These are phyloP conservation scores for Crematogaster levior DNA, from an alignment of 2,888 invertebrate genomes.

Conservation along the genomic window DNA sequence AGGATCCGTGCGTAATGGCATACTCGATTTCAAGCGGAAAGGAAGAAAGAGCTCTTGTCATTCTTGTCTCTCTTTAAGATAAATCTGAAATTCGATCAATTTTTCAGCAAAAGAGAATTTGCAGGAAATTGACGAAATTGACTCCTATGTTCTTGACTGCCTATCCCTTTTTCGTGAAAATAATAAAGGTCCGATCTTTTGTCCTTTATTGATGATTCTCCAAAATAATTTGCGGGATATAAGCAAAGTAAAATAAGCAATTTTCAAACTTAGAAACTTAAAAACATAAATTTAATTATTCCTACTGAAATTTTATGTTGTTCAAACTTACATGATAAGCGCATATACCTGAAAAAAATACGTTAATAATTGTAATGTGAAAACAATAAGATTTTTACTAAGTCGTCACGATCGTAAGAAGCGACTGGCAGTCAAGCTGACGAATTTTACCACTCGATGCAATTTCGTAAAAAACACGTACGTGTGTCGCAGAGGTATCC, in stretches of 20 bases:
- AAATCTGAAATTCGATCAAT: conserved; percentile 13
- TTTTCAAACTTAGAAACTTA: no score
- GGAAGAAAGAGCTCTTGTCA: conserved; percentile 50
- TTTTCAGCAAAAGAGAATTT: conserved; percentile 4
- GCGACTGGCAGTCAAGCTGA: not conserved
- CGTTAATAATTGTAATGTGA: not conserved
- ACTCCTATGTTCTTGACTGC: not conserved
- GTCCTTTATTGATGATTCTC: not conserved
- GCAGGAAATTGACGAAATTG: conserved; percentile 5
- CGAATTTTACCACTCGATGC: conserved; percentile 22
- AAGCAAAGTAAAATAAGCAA: not conserved
- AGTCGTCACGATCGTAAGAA: not conserved
- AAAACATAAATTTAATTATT: not conserved
- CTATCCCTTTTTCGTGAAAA: not conserved
- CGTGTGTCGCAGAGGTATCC: not conserved
- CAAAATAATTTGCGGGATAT: not conserved
- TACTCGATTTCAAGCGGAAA: conserved; percentile 47
- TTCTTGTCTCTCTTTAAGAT: conserved; percentile 8
- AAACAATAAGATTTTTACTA: not conserved
- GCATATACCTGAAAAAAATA: not conserved
- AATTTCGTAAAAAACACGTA: conserved; percentile 9
- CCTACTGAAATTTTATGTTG: not conserved
- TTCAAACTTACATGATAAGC: not conserved
- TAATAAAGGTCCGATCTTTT: not conserved
- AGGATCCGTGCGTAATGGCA: conserved; percentile 35